phyloP scores from a whole-genome alignment of 2,797 vertebrate genomes.

The Myioborus miniatus region DNA sequence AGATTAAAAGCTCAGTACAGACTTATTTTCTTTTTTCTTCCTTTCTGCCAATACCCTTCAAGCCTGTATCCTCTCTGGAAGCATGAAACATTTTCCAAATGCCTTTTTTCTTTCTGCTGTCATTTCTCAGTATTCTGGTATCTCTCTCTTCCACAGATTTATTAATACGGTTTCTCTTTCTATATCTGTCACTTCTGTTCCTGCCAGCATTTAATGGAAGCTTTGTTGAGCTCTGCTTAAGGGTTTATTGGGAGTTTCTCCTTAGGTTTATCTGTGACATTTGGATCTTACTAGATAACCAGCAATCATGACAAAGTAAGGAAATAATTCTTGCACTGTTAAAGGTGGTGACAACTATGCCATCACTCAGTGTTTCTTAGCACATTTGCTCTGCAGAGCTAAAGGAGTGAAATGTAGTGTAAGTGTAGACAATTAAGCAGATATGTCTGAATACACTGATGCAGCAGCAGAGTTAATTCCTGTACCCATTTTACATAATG shows the following conservation, averaged over 20 bases:
- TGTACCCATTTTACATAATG: background rate
- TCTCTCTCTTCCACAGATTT: background rate
- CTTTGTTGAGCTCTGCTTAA: background rate
- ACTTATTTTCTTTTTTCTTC: conserved; percentile 47
- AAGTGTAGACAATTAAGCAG: background rate
- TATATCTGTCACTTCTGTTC: background rate
- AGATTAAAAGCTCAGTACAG: conserved; percentile 57
- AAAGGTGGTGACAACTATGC: background rate
- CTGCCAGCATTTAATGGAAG: background rate
- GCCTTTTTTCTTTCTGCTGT: background rate
- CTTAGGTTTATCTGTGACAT: background rate
- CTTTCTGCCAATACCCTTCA: conserved; percentile 23
- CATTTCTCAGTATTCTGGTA: background rate
- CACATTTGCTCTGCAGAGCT: background rate
- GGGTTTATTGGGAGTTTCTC: background rate
- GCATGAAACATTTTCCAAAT: conserved; percentile 8
- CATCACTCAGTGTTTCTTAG: background rate
- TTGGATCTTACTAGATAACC: background rate
- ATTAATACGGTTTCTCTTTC: background rate
- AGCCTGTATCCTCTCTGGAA: background rate
- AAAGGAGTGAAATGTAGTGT: background rate
- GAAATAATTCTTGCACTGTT: background rate
- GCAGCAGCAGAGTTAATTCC: background rate
- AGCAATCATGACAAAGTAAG: background rate
- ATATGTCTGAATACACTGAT: background rate